phyloP scores from a whole-genome alignment of 2,797 vertebrate species.

The Amniataba percoides region DNA sequence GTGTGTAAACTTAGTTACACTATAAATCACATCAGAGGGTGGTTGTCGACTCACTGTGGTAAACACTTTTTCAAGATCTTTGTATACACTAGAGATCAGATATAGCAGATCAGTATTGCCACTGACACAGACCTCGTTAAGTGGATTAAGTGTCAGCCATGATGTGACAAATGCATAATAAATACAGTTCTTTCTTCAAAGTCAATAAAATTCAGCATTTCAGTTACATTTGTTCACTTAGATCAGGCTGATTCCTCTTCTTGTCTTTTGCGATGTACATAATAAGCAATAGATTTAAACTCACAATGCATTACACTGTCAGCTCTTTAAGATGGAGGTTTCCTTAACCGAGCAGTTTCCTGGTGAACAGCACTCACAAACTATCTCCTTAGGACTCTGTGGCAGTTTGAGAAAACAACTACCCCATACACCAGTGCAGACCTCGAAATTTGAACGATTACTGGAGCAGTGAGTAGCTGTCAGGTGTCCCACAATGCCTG shows the following conservation, averaged over 20 bases:
- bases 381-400: slow-evolving; percentile 1
- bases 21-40: slow-evolving; percentile 5
- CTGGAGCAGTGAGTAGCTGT: slow-evolving; percentile 55
- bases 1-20: not conserved
- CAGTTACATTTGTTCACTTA: not conserved
- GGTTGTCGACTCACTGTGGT: not conserved
- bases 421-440: slow-evolving; percentile 46
- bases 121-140: not conserved
- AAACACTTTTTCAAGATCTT: not conserved
- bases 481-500: slow-evolving; percentile 64
- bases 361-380: not conserved
- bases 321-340: not conserved
- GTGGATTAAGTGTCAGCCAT: not conserved
- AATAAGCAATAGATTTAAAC: not conserved
- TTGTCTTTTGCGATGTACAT: not conserved
- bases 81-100: not conserved
- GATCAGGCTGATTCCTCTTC: not conserved
- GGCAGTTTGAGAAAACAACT: slow-evolving; percentile 27
- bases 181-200: not conserved
- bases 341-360: not conserved
- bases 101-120: not conserved
- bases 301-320: too few species aligned
- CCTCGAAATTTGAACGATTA: slow-evolving; percentile 74
- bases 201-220: not conserved
- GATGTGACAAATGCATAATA: not conserved